Percentiles rank a stretch among this genome's conserved stretches.
Evolutionary conservation across 2,113 vertebrate species (phyloP).

Genomic region (Dolichotis patagonum): DNA sequence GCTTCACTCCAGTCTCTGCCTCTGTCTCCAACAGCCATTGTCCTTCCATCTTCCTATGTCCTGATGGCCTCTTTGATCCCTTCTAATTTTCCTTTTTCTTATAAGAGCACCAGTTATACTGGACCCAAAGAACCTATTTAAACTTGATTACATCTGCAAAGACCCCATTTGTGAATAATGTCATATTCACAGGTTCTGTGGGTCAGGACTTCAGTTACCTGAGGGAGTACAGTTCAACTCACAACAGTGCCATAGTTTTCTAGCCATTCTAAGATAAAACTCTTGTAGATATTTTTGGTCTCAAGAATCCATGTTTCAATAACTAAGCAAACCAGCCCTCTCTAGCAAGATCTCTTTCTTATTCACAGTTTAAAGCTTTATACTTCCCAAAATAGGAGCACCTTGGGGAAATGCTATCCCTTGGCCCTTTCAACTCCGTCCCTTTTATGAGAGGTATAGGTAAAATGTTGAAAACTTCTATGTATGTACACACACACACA

Average conservation of each 20-base stretch:
- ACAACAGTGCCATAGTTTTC: neutral
- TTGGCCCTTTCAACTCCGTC: neutral
- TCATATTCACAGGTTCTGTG: neutral
- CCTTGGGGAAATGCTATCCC: neutral
- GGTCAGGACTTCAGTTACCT: neutral
- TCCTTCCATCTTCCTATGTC: neutral
- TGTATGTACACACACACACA: neutral
- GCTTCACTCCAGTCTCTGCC: neutral
- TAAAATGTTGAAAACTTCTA: neutral
- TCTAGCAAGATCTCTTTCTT: neutral
- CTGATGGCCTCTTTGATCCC: neutral
- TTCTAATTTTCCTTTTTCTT: constrained; percentile 4
- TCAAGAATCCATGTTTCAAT: neutral
- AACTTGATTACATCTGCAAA: neutral
- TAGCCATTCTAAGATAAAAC: neutral
- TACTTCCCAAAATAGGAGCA: too few relatives aligned
- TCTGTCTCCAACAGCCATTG: neutral
- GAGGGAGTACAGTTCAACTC: neutral
- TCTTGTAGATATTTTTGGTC: neutral
- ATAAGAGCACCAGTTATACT: neutral
- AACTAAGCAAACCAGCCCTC: neutral
- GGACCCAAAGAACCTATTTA: neutral
- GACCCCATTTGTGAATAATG: neutral
- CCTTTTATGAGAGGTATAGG: neutral
- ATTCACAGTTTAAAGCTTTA: neutral